Conservation (phyloP, 2,113 vertebrate species). For the Ia io region DNA sequence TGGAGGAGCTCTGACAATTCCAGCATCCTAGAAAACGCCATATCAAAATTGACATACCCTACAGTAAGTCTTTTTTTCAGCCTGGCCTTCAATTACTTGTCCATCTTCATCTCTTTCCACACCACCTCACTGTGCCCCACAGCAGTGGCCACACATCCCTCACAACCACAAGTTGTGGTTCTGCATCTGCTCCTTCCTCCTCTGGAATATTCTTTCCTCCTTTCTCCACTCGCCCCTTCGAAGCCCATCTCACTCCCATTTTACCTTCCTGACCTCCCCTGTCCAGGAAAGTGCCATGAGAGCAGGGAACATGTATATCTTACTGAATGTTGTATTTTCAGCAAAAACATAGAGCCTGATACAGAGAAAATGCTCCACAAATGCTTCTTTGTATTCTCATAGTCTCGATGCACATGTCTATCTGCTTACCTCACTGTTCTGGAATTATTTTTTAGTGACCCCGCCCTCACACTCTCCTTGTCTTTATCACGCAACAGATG, state of each 20-base stretch:
- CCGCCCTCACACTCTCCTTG: neutral
- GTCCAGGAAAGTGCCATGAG: neutral
- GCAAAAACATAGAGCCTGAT: neutral
- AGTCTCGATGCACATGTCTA: neutral
- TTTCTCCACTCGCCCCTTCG: neutral
- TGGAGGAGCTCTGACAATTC: neutral
- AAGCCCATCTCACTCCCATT: neutral
- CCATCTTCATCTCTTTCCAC: neutral
- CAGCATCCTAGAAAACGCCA: neutral
- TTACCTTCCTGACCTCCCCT: neutral
- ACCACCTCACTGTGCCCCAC: neutral
- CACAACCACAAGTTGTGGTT: neutral
- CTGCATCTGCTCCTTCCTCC: neutral
- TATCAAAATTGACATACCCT: neutral
- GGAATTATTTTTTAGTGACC: neutral
- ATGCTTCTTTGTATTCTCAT: neutral
- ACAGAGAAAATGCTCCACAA: neutral
- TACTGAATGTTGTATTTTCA: neutral
- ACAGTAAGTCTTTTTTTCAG: neutral
- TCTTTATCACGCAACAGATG: neutral
- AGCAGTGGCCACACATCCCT: neutral
- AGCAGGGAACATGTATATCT: neutral
- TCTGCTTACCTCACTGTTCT: neutral
- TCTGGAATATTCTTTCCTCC: neutral
- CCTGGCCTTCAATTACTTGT: neutral